Base-by-base conservation (phyloP, 1,140 invertebrate species). In the Sweltsa coloradensis region DNA sequence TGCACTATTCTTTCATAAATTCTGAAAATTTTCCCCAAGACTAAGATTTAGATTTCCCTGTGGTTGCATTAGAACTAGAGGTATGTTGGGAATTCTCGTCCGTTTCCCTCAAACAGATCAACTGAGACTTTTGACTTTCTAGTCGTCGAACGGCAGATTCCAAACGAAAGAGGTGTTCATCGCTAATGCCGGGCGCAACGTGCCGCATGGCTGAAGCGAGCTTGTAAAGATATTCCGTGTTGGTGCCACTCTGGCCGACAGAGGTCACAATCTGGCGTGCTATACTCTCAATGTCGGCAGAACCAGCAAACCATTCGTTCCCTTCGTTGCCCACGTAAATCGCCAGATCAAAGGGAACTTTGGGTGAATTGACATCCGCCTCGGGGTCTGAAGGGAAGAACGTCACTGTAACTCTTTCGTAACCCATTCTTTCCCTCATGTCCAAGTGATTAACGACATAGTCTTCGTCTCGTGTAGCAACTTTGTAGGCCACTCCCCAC, bases 401-500 rank as follows among this genome's bases (percentile, higher is more conserved):
- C 21, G 68, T 62, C 3, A 85, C 70, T 24, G 57, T 67, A 59
- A 72, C 73, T 47, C 83, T 76, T 36, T 75, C 68, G 59, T 92
- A 93, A n/a, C 89, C 88, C 63, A 82, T 86, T 58, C 89, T 91
- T 69, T 96, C 93, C 59, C 93, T 68, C 57, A 78, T 83, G 60
- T 96, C 90, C 46, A 96, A 69, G 61, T 95, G 85, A 34, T 78
- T 69, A 3, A 81, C 70, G 0, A 95, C 89, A 52, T 69, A 57
- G 7, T 79, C 72, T 53, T 77, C 73, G 51, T 93, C 75, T 25
- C 76, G 61, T 0, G 68, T 57, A 2, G 72, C 70, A 57, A 97
- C 91, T 66, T 86, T 79, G 64, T 94, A 97, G 1, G 90, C 91
- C 13, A 94, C 70, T 29, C 92, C 93, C 79, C 88, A 96, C 0